These are phyloP conservation scores for Apolygus lucorum DNA, from an alignment of 1,140 invertebrate genomes.

Conservation along the genomic window DNA sequence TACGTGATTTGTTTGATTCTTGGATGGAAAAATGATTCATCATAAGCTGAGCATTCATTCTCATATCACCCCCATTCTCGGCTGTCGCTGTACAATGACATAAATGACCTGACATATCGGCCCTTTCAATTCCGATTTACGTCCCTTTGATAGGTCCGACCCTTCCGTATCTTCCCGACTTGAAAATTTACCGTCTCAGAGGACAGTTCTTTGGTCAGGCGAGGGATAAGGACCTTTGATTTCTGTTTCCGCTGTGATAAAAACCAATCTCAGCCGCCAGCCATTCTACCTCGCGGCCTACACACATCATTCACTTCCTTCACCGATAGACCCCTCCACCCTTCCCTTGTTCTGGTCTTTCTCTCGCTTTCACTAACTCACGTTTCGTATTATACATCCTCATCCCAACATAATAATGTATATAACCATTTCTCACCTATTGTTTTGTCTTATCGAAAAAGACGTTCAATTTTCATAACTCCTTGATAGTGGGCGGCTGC, in stretches of 20 bases:
- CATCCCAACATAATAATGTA: not conserved
- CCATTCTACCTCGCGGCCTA: not conserved
- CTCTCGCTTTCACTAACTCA: slow-evolving; percentile 31
- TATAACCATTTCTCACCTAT: not conserved
- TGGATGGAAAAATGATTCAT: no score
- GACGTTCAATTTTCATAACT: no score
- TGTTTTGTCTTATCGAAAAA: no score
- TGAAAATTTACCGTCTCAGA: not conserved
- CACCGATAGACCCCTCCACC: slow-evolving; percentile 28
- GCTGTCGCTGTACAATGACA: no score
- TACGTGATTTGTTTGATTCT: no score
- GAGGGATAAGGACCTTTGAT: slow-evolving; percentile 7
- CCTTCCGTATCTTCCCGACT: slow-evolving; percentile 5
- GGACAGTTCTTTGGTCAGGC: not conserved
- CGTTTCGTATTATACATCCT: slow-evolving; percentile 16
- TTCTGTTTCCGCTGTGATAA: not conserved
- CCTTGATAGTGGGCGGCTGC: not conserved
- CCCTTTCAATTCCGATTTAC: slow-evolving; percentile 1
- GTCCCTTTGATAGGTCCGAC: slow-evolving; percentile 2
- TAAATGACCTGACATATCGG: no score
- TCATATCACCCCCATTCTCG: no score
- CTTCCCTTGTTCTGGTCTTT: slow-evolving; percentile 28
- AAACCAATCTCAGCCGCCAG: not conserved
- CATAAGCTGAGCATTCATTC: no score
- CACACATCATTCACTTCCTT: slow-evolving; percentile 21